Evolutionary conservation across 1,140 invertebrate species (phyloP).

Genomic region (Drosophila dunni): DNA sequence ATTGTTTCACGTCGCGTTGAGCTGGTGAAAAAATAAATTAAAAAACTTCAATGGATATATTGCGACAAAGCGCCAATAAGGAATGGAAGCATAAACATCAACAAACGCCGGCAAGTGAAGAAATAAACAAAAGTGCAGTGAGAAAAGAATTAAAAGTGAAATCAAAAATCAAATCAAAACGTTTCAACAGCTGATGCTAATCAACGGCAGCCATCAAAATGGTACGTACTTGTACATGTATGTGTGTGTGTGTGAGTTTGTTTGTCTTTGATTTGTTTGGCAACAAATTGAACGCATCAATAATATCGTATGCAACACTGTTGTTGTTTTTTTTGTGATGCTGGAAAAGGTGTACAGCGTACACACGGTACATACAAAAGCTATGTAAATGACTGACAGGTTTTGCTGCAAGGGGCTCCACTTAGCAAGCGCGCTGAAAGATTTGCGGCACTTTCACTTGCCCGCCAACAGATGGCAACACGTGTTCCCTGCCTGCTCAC

Average conservation of each 20-base stretch:
- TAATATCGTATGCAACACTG: conserved; percentile 24
- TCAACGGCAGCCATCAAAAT: conserved; percentile 55
- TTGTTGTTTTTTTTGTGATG: conserved; percentile 19
- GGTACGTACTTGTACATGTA: background rate
- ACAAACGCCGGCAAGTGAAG: conserved; percentile 61
- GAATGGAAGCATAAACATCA: conserved; percentile 68
- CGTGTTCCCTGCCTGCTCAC: conserved; percentile 48
- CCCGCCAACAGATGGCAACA: conserved; percentile 67
- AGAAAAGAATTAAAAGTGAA: conserved; percentile 35
- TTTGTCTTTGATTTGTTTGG: conserved; percentile 76
- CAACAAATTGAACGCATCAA: conserved; percentile 80
- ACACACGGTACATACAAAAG: conserved; percentile 52
- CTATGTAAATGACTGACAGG: conserved; percentile 54
- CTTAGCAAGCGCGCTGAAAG: conserved; percentile 67
- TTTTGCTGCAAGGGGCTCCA: conserved; percentile 48
- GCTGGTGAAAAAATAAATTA: conserved; percentile 40
- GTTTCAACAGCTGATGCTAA: conserved; percentile 81
- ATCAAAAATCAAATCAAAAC: conserved; percentile 56
- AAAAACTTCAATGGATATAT: conserved; percentile 66
- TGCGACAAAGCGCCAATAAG: conserved; percentile 67
- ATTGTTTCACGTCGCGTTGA: conserved; percentile 7
- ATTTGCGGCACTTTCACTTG: conserved; percentile 75
- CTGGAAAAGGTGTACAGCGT: conserved; percentile 45
- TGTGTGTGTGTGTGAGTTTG: conserved; percentile 24
- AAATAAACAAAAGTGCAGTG: conserved; percentile 60